Base-by-base conservation (phyloP, 2,888 invertebrate genomes). In the Phyto melanocephala region DNA sequence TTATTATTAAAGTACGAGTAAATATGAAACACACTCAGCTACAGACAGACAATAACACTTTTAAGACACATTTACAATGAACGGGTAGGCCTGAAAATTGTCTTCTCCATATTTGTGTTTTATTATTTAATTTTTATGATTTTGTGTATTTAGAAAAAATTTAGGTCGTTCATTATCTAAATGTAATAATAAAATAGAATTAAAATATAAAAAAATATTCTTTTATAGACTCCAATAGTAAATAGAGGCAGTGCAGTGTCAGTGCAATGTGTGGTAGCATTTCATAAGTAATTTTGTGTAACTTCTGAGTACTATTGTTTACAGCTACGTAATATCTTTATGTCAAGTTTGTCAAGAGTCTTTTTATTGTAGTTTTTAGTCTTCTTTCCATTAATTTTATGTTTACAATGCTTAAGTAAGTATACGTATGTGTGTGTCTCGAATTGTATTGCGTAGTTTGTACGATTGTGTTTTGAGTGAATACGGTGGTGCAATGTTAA, bases 101-200 rank as follows among this genome's bases (percentile, higher is more conserved):
- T 67, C 65, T 80, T 67, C 37, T 63, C 47, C 56, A 67, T 35
- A 50, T 62, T 50, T 65, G 20, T 28, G 28, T 33, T 63, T 54
- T 70, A 28, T 54, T 22, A 42, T 42, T 45, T 76, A 35, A 56
- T 65, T 77, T 76, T 80, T 71, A 71, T 75, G 79, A 71, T 79
- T 82, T 75, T 81, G 62, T 77, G 56, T 78, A 42, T 77, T 67
- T 80, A 74, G 70, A 54, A 76, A 79, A 70, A 82, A 82, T 70
- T 79, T 79, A 82, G 82, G 82, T 82, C 82, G 82, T 75, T 79
- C 75, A 76, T 82, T 82, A 82, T 82, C 79, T 82, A 76, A 82
- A 82, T 82, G 79, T 62, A 79, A 79, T 71, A 82, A 82, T 75
- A 76, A 75, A 56, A n/a, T 22, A n/a, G 52, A 40, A 75, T 63